phyloP scores from a whole-genome alignment of 2,113 vertebrate genomes.

The Dicrurus megarhynchus region DNA sequence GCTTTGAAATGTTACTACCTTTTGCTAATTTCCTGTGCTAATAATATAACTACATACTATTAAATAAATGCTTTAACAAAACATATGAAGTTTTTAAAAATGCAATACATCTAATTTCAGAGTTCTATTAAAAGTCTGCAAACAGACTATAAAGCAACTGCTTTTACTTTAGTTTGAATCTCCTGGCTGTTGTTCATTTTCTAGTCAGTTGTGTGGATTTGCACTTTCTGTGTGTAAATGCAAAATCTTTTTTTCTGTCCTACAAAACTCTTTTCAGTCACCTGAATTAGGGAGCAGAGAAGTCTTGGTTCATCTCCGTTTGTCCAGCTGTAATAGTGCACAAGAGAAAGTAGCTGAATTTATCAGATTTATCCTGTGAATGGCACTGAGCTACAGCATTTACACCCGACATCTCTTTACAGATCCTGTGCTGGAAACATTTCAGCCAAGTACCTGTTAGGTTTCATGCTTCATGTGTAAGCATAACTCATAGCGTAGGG shows the following conservation, averaged over 20 bases:
- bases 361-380: background rate
- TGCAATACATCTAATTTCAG: background rate
- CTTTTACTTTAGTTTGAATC: background rate
- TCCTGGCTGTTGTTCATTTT: background rate
- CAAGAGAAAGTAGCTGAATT: background rate
- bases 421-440: background rate
- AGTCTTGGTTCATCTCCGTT: background rate
- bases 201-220: background rate
- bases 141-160: background rate
- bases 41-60: background rate
- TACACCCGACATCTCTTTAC: background rate
- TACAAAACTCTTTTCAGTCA: background rate
- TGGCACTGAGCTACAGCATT: background rate
- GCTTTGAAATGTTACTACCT: background rate
- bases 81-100: background rate
- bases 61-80: background rate
- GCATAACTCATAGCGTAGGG: accelerated
- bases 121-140: background rate
- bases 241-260: background rate
- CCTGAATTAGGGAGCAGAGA: background rate
- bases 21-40: background rate
- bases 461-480: background rate
- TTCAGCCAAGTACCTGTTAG: background rate
- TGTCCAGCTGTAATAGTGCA: background rate
- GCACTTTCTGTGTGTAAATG: background rate